Evolutionary conservation across 2,888 invertebrate genomes (phyloP), one percentile per base, ranked within the genome.

Genomic region (Malachius bipustulatus): DNA sequence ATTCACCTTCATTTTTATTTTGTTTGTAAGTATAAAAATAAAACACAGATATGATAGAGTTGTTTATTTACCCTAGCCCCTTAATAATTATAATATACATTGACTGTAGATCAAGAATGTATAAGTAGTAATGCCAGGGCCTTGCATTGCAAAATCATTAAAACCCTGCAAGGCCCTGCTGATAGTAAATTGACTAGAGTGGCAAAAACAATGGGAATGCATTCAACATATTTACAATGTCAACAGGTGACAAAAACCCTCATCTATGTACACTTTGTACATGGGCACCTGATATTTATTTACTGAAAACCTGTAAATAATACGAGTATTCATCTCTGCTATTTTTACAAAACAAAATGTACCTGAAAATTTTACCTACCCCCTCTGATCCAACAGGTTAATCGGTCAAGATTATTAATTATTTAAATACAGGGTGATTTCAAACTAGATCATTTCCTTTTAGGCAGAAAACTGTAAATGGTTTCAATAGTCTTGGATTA

Each of bases 201-300:
- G 55, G 51, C 50, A 57, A 53, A 57, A 56, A 55, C 47, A 46
- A 44, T 51, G 57, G 60, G 59, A 60, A 60, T 60, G 60, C 52
- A 47, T 56, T 50, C 39, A 53, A 56, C 50, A 49, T 54, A 50
- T 52, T 50, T 54, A 54, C 53, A 55, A 38, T 48, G 45, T 49
- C 45, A 46, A 44, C 43, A 43, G 46, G 37, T 37, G 33, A 30
- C 35, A 28, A 24, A 32, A 29, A 39, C 31, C 34, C n/a, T n/a
- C n/a, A n/a, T n/a, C n/a, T n/a, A n/a, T n/a, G n/a, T n/a, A n/a
- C n/a, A n/a, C n/a, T n/a, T n/a, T n/a, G n/a, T n/a, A n/a, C n/a
- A n/a, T n/a, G n/a, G n/a, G n/a, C n/a, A n/a, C n/a, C n/a, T n/a
- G n/a, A n/a, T n/a, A n/a, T n/a, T n/a, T n/a, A n/a, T n/a, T n/a